phyloP scores from a whole-genome alignment of 2,888 invertebrate species.

The Synergus itoensis region DNA sequence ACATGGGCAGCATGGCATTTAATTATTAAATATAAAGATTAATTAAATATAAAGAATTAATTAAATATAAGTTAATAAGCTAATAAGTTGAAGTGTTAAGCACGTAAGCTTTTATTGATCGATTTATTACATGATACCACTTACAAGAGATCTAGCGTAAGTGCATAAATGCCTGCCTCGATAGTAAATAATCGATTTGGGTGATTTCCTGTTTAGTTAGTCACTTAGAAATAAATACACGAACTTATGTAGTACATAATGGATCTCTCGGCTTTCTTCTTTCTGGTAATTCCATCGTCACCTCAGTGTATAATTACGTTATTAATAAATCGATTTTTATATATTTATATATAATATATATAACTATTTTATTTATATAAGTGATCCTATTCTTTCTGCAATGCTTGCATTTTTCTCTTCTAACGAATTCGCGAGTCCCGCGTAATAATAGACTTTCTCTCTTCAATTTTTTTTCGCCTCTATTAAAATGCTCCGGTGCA shows the following conservation, averaged over 20 bases:
- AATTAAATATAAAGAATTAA: no score
- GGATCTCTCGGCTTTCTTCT: conserved; percentile 52
- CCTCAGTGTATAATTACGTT: conserved; percentile 61
- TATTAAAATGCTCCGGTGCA: conserved; percentile 52
- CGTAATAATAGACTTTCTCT: conserved; percentile 48
- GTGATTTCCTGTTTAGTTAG: conserved; percentile 61
- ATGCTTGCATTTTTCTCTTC: conserved; percentile 47
- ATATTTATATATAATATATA: conserved; percentile 65
- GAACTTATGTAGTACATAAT: conserved; percentile 68
- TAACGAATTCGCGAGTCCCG: conserved; percentile 42
- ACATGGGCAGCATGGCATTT: no score
- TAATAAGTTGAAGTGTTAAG: conserved; percentile 59
- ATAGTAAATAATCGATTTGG: conserved; percentile 67
- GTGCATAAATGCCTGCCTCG: conserved; percentile 71
- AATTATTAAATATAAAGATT: no score
- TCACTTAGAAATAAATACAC: conserved; percentile 74
- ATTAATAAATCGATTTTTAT: conserved; percentile 64
- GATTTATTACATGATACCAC: conserved; percentile 77
- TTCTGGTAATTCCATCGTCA: conserved; percentile 54
- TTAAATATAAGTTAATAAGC: no score
- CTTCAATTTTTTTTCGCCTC: conserved; percentile 47
- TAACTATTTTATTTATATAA: conserved; percentile 65
- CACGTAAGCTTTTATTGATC: conserved; percentile 77
- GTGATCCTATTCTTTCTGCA: conserved; percentile 63
- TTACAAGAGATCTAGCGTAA: conserved; percentile 76